phyloP scores from a whole-genome alignment of 2,113 vertebrate genomes.

The Dasyurus viverrinus region DNA sequence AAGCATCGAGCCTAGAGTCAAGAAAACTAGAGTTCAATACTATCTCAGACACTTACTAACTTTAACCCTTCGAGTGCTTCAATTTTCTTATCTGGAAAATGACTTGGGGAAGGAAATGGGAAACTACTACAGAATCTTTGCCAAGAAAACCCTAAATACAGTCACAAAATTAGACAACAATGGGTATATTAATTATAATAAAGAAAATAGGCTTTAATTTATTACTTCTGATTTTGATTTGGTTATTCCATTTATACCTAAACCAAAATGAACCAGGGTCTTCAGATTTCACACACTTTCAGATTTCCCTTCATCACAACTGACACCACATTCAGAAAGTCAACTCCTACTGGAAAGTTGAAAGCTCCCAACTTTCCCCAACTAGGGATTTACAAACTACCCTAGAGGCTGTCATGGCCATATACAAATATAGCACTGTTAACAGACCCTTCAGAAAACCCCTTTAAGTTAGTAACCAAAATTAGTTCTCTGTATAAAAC shows the following conservation, averaged over 20 bases:
- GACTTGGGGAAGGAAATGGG: too few relatives aligned
- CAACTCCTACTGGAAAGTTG: background rate
- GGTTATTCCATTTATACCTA: background rate
- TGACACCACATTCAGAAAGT: background rate
- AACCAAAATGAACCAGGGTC: background rate
- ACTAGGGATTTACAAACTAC: background rate
- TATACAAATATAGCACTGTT: background rate
- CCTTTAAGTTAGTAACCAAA: background rate
- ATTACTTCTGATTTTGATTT: background rate
- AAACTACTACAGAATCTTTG: too few relatives aligned
- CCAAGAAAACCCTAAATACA: too few relatives aligned
- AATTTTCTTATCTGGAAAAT: too few relatives aligned
- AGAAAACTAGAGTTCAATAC: too few relatives aligned
- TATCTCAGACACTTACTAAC: too few relatives aligned
- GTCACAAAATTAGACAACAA: too few relatives aligned
- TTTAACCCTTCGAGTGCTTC: too few relatives aligned
- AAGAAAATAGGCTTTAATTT: background rate
- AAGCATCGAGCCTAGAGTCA: too few relatives aligned
- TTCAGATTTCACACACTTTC: background rate
- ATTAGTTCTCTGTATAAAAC: background rate
- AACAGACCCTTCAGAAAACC: background rate
- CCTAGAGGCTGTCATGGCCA: background rate
- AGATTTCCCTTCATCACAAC: background rate
- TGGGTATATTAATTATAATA: background rate
- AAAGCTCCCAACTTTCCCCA: background rate